phyloP scores from a whole-genome alignment of 2,113 vertebrate genomes.

The Pelmatolapia mariae region DNA sequence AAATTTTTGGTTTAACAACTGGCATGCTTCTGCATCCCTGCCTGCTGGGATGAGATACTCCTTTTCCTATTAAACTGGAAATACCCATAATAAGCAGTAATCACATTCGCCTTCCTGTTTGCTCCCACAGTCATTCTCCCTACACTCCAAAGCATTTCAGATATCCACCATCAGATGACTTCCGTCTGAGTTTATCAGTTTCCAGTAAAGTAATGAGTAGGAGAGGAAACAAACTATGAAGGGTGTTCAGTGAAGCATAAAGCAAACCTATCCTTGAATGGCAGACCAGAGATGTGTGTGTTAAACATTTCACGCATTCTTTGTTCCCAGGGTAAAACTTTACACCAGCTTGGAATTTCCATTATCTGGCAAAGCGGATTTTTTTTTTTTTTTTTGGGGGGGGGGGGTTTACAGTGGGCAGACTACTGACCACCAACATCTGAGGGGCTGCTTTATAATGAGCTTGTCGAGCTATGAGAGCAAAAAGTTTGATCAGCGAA shows the following conservation, averaged over 20 bases:
- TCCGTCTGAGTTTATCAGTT: not conserved
- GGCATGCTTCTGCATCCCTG: not conserved
- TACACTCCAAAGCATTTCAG: constrained; percentile 2
- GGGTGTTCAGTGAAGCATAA: not conserved
- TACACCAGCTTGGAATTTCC: constrained; percentile 47
- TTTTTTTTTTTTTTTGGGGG: not conserved
- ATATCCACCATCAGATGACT: not conserved
- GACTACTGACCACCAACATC: not conserved
- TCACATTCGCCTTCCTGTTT: constrained; percentile 23
- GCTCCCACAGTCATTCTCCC: not conserved
- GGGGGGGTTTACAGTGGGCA: not conserved
- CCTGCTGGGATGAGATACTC: not conserved
- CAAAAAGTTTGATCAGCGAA: not conserved
- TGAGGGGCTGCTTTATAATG: not conserved
- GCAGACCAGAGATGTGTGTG: not conserved
- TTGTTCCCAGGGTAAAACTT: constrained; percentile 23
- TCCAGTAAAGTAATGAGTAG: not conserved
- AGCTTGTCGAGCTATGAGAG: not conserved
- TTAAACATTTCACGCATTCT: not conserved
- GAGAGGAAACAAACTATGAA: not conserved
- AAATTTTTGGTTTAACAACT: not conserved
- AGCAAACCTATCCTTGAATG: not conserved
- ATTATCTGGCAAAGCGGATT: not conserved
- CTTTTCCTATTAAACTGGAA: not conserved
- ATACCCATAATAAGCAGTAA: not conserved